Base-by-base conservation (phyloP, 2,797 vertebrate species). In the Lycodopsis pacificus region DNA sequence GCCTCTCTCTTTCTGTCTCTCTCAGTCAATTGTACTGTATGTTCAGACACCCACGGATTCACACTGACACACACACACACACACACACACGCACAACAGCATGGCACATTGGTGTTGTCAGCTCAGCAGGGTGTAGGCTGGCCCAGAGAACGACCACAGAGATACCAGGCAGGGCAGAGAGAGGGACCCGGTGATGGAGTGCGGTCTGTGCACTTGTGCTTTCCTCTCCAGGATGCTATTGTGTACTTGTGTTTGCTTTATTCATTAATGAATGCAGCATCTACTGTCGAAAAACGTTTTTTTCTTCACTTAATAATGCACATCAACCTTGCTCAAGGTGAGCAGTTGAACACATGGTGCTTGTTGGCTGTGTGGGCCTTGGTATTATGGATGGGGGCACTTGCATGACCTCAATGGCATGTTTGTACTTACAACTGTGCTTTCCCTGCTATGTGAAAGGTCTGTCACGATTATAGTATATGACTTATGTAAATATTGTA, bases 41-140 rank as follows among this genome's bases (percentile, higher is more conserved):
- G 59, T 67, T 38, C 63, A 71, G 34, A 76, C 79, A 51, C 71
- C 7, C 76, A 61, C 54, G 1, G 34, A 46, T 64, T 53, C 36
- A 65, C 70, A 17, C 80, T 70, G 40, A 46, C 42, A 32, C 73
- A 57, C 44, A 51, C 63, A 56, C 69, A 62, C 51, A 57, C 30
- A 25, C 67, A 51, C 73, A 64, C 72, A 65, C 44, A 40, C 30
- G 62, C 67, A 80, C 40, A 71, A 22, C n/a, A 27, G 38, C 36
- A n/a, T 80, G 76, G 82, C 73, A 76, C 70, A 77, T 79, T 70
- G 73, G 72, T 76, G 64, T 82, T 81, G 78, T 82, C 88, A 83
- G 82, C 81, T 85, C 88, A 83, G 87, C 84, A 53, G 80, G 86
- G 77, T 77, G 66, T 25, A 51, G 54, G 59, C 76, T 75, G 59